Evolutionary conservation across 2,888 invertebrate species (phyloP), one percentile per base, ranked within the genome.

Genomic region (Cerceris rybyensis): DNA sequence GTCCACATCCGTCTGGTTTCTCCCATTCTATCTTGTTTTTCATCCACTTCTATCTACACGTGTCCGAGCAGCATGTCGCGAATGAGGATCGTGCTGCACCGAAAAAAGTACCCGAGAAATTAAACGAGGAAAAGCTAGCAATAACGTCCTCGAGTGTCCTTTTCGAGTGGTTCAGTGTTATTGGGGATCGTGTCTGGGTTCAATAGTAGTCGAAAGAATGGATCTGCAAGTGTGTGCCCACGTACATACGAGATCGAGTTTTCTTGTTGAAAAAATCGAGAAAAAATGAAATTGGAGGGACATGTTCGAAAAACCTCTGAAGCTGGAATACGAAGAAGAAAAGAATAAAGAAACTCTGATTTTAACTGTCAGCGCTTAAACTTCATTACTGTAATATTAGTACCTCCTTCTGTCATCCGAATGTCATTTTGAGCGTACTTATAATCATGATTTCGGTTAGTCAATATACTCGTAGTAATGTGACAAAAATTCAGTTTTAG

Each of bases 51-150:
- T 28, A 39, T 41, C 43, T 57, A 69, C 60, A 50, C 43, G 57
- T 59, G 68, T 60, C 58, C 41, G 7, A n/a, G 52, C 16, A 17
- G 13, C 11, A 57, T 55, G 54, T 52, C 8, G 59, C 59, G 41
- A 74, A 59, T 43, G 75, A 43, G 57, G 60, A 52, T 55, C 41
- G 59, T 7, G 55, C 50, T 8, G 52, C 41, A 7, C 6, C 49
- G 50, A 54, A 8, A 64, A 73, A 71, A 46, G 39, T 28, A 49
- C 7, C 46, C 11, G 59, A 60, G 75, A 75, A 77, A 81, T 81
- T 81, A 78, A 81, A 81, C 68, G 78, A 64, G 55, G 16, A 39
- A 60, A 60, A 66, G 66, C 72, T 63, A 42, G 72, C 74, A 78
- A 81, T 82, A 82, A 72, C 70, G 67, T 72, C 42, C 52, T 42